A percentile compares a stretch with the other conserved stretches of the same genome.
phyloP scores from a whole-genome alignment of 2,113 vertebrate species.

The Tetrax tetrax region DNA sequence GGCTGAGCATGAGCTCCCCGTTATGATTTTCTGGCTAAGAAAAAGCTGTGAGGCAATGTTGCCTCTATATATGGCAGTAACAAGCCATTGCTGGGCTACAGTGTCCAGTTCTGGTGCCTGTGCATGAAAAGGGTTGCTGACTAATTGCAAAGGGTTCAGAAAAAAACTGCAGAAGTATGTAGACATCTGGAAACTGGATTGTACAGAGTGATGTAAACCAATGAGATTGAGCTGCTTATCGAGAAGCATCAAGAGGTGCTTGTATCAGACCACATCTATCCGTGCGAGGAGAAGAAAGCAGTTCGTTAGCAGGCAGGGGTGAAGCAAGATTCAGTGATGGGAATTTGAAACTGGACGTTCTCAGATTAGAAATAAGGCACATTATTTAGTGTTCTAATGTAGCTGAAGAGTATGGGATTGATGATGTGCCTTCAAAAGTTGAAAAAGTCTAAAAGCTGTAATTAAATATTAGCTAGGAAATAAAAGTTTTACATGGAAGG shows the following conservation, averaged over 20 bases:
- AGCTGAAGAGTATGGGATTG: neutral
- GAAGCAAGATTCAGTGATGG: neutral
- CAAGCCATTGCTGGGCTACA: neutral
- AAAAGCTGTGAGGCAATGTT: neutral
- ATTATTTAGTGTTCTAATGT: neutral
- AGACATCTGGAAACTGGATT: slow-evolving; percentile 1
- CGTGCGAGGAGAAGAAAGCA: neutral
- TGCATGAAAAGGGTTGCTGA: neutral
- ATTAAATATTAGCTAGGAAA: neutral
- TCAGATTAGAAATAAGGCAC: neutral
- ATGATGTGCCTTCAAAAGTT: neutral
- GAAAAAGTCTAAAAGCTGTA: neutral
- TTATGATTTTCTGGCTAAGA: neutral
- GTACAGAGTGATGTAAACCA: neutral
- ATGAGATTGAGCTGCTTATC: neutral
- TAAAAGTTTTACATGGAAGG: neutral
- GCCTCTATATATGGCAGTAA: slow-evolving; percentile 10
- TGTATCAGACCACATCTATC: neutral
- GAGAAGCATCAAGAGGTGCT: neutral
- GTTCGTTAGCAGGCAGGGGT: neutral
- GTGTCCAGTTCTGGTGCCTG: neutral
- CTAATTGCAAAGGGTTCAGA: neutral
- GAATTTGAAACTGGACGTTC: neutral
- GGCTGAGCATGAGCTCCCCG: neutral
- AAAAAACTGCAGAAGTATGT: neutral